phyloP scores from a whole-genome alignment of 2,797 vertebrate species.

The Geotria australis region DNA sequence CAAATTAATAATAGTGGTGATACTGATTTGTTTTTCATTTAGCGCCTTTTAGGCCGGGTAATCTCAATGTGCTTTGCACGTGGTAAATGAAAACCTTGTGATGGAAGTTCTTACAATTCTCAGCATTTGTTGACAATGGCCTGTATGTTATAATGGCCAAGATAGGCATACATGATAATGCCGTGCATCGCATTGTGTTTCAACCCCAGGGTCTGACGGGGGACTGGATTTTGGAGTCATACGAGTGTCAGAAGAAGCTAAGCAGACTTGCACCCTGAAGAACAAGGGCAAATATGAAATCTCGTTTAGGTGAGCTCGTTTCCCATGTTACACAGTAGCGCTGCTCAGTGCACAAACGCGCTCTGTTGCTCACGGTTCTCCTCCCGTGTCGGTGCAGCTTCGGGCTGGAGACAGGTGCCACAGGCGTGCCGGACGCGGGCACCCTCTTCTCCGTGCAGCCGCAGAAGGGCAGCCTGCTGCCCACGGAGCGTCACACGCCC shows the following conservation, averaged over 20 bases:
- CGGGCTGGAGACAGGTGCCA: constrained; percentile 8
- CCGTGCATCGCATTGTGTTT: background rate
- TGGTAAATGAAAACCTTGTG: too few species aligned
- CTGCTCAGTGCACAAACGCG: background rate
- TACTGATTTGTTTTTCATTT: too few species aligned
- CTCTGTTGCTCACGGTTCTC: background rate
- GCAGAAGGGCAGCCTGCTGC: constrained; percentile 14
- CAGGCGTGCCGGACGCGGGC: constrained; percentile 7
- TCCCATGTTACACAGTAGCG: too few species aligned
- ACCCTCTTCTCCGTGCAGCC: constrained; percentile 29
- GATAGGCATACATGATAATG: too few species aligned
- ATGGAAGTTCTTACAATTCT: too few species aligned
- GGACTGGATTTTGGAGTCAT: constrained; percentile 36
- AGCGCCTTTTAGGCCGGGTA: too few species aligned
- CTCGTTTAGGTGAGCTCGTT: constrained; percentile 24
- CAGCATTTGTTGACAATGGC: too few species aligned
- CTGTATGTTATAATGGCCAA: too few species aligned
- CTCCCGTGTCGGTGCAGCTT: constrained; percentile 19
- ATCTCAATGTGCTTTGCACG: too few species aligned
- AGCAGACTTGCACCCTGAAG: constrained; percentile 25
- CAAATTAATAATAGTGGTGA: too few species aligned
- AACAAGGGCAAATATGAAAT: constrained; percentile 54
- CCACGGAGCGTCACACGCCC: constrained; percentile 10
- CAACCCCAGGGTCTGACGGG: constrained; percentile 15
- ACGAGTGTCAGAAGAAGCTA: constrained; percentile 24